phyloP scores from a whole-genome alignment of 2,888 invertebrate species.

The Cataglyphis albicans region DNA sequence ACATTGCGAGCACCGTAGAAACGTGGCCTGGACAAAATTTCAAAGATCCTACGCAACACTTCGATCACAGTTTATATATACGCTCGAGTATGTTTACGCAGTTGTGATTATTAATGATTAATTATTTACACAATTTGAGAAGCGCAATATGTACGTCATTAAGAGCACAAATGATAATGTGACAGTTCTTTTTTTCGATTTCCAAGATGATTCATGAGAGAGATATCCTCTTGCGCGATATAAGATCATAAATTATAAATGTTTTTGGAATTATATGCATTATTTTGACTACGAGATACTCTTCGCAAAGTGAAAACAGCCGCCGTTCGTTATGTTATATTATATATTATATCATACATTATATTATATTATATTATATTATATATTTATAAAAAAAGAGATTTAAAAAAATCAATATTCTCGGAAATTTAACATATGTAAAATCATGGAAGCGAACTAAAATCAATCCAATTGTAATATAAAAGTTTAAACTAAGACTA shows the following conservation, averaged over 20 bases:
- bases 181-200: neutral
- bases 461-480: neutral
- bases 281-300: neutral
- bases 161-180: neutral
- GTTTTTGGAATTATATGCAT: neutral
- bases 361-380: no score
- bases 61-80: slow-evolving; percentile 34
- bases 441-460: neutral
- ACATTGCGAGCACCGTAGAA: neutral
- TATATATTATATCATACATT: neutral
- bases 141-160: slow-evolving; percentile 16
- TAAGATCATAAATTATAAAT: neutral
- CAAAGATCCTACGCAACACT: neutral
- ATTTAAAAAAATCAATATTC: neutral
- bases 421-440: neutral
- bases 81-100: slow-evolving; percentile 44
- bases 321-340: neutral
- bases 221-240: neutral
- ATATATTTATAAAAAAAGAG: neutral
- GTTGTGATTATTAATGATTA: slow-evolving; percentile 31
- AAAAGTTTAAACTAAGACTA: no score
- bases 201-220: slow-evolving; percentile 18
- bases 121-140: slow-evolving; percentile 9
- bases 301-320: neutral
- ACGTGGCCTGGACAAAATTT: slow-evolving; percentile 4